Evolutionary conservation across 1,140 invertebrate species (phyloP), one percentile per base, ranked within the genome.

Genomic region (Ips typographus): DNA sequence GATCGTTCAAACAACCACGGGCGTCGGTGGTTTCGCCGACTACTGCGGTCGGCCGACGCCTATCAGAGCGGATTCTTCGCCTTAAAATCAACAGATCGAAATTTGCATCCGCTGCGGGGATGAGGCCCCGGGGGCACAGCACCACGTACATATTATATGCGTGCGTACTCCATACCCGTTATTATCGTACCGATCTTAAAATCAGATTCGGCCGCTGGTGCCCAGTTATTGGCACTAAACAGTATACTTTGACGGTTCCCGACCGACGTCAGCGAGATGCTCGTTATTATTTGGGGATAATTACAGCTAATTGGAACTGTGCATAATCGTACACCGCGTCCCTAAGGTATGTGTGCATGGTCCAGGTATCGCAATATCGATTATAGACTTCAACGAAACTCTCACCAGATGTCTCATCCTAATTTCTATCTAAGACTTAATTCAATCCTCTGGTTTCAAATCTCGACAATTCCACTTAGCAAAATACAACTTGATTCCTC

Each of bases 211-310:
- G 64, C 64, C 44, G 62, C 51, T 38, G 64, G 37, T 66, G 40
- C 64, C 53, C 55, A 66, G 64, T 66, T 66, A 66, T 66, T 66
- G 64, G 64, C 55, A 66, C 64, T 66, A 66, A 66, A 66, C 55
- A 66, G 64, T 66, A 66, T 66, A 58, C 53, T 66, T 66, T 56
- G 53, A 58, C 53, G 57, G 64, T 66, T 66, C 58, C 64, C 49
- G 64, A 38, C 64, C 42, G 64, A 66, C 53, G 64, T 58, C 64
- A 66, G 64, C 39, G 42, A 57, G 64, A 66, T 66, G 53, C 64
- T 66, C 47, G 55, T 57, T 66, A 66, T 66, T 66, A 66, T 66
- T 49, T 58, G 49, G 8, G 64, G 55, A 40, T 66, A 51, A 66
- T 66, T 66, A 66, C 43, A 51, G 64, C 64, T 38, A 66, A 66